phyloP scores from a whole-genome alignment of 2,888 invertebrate species.

The Drosophila multiciliata region DNA sequence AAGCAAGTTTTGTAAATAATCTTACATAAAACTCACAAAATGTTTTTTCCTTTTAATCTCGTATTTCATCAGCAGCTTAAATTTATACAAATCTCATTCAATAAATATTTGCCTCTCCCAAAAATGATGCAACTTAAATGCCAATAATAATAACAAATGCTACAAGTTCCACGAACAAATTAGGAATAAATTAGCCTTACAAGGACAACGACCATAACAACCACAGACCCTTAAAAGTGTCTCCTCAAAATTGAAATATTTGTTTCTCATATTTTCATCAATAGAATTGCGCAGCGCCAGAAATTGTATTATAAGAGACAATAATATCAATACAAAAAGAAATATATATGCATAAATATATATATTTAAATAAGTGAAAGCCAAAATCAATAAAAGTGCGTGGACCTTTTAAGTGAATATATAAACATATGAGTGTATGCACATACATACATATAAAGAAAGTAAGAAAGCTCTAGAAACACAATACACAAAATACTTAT shows the following conservation, averaged over 20 bases:
- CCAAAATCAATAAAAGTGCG: constrained; percentile 42
- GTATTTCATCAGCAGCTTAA: constrained; percentile 27
- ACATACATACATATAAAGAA: constrained; percentile 5
- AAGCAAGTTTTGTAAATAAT: constrained; percentile 5
- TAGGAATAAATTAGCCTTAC: constrained; percentile 43
- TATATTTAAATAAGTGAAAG: constrained; percentile 44
- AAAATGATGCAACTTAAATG: constrained; percentile 37
- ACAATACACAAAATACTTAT: constrained; percentile 53
- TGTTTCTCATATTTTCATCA: constrained; percentile 37
- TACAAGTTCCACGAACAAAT: constrained; percentile 56
- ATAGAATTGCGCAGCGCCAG: constrained; percentile 39
- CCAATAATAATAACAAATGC: constrained; percentile 50
- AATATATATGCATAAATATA: constrained; percentile 8
- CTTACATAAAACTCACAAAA: background rate
- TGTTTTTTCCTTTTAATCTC: constrained; percentile 4
- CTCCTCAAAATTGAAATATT: constrained; percentile 60
- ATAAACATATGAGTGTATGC: background rate
- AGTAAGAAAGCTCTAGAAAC: constrained; percentile 36
- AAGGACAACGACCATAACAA: constrained; percentile 9
- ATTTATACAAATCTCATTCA: constrained; percentile 11
- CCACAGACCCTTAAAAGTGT: constrained; percentile 9
- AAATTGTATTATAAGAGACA: constrained; percentile 61
- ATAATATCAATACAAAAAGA: constrained; percentile 52
- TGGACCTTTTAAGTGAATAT: constrained; percentile 12
- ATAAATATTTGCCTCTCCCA: background rate